phyloP scores from a whole-genome alignment of 2,113 vertebrate genomes.

The Okapia johnstoni region DNA sequence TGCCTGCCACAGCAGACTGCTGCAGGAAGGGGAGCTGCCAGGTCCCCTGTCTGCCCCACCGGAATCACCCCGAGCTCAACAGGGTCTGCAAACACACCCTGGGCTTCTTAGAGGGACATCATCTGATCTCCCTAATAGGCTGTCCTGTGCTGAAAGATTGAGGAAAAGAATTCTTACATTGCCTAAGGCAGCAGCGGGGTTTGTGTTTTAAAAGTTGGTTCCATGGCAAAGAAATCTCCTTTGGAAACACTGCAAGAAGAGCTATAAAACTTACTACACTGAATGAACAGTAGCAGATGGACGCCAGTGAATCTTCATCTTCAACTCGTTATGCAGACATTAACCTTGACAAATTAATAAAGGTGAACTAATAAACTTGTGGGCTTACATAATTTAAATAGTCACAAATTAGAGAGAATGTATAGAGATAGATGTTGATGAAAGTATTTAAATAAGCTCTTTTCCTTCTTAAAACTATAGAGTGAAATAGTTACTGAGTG shows the following conservation, averaged over 20 bases:
- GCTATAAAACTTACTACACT: constrained; percentile 17
- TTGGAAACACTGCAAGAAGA: constrained; percentile 26
- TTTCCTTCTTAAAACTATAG: constrained; percentile 46
- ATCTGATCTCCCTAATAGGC: neutral
- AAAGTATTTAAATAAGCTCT: neutral
- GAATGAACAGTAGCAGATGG: constrained; percentile 45
- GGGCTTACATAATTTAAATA: constrained; percentile 17
- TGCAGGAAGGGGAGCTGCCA: neutral
- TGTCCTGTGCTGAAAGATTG: constrained; percentile 23
- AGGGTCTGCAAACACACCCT: neutral
- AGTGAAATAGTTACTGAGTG: neutral
- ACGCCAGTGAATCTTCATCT: constrained; percentile 22
- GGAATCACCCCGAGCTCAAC: neutral
- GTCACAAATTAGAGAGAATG: constrained; percentile 4
- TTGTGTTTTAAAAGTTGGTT: constrained; percentile 28
- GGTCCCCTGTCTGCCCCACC: neutral
- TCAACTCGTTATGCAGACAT: constrained; percentile 41
- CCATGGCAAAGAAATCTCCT: neutral
- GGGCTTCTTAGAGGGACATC: neutral
- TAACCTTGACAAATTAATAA: constrained; percentile 59
- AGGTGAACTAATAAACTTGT: constrained; percentile 52
- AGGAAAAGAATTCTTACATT: constrained; percentile 9
- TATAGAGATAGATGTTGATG: neutral
- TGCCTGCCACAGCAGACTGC: neutral
- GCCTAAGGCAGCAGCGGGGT: neutral